phyloP scores from a whole-genome alignment of 1,140 invertebrate species.

The Yoshiicerus persimilis region DNA sequence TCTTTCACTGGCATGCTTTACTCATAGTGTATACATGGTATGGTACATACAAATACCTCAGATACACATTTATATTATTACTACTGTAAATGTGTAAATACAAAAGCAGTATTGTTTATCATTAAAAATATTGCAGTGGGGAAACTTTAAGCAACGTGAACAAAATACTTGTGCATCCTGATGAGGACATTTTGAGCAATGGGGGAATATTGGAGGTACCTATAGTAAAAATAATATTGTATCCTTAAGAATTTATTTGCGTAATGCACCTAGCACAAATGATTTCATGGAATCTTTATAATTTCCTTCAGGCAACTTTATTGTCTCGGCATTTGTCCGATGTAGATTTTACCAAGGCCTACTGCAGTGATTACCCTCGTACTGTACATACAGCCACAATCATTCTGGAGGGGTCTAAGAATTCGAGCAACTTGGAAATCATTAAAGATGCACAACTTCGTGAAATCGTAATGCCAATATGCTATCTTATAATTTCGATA shows the following conservation, averaged over 20 bases:
- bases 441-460: neutral
- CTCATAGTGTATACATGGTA: no score
- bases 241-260: no score
- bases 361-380: neutral
- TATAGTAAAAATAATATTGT: neutral
- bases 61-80: no score
- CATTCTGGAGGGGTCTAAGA: neutral
- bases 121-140: constrained; percentile 27
- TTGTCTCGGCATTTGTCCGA: neutral
- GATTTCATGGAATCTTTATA: no score
- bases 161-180: neutral
- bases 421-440: neutral
- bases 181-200: constrained; percentile 9
- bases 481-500: neutral
- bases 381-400: neutral
- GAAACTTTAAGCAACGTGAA: constrained; percentile 7
- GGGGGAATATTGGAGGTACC: constrained; percentile 6
- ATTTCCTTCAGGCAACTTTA: neutral
- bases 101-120: no score
- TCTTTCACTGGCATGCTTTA: no score
- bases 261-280: neutral
- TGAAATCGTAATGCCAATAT: neutral
- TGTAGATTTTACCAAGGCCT: neutral
- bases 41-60: no score
- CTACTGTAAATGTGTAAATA: no score